phyloP scores from a whole-genome alignment of 2,797 vertebrate genomes.

The Microctenopoma stevenorrisi region DNA sequence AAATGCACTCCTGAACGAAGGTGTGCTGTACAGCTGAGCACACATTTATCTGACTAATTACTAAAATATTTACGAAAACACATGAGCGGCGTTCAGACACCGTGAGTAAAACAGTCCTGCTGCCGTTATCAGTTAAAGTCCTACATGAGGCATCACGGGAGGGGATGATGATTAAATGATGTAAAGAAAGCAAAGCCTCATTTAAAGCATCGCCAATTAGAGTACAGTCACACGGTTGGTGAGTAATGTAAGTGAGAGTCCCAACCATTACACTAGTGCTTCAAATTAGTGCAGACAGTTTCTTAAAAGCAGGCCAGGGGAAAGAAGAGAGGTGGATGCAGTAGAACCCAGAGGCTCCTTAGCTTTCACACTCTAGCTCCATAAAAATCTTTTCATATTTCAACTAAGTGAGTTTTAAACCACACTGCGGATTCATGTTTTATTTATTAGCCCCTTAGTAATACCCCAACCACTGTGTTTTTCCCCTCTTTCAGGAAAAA shows the following conservation, averaged over 20 bases:
- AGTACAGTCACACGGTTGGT: background rate
- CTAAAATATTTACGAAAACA: conserved; percentile 51
- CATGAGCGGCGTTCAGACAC: background rate
- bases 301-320: conserved; percentile 20
- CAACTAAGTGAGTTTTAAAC: conserved; percentile 38
- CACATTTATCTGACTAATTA: conserved; percentile 54
- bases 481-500: conserved; percentile 33
- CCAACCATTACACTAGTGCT: background rate
- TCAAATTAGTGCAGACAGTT: conserved; percentile 6
- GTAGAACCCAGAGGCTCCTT: conserved; percentile 42
- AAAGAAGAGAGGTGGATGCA: conserved; percentile 10
- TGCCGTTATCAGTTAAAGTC: conserved; percentile 13
- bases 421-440: conserved; percentile 63
- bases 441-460: conserved; percentile 62
- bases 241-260: background rate
- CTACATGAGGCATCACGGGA: background rate
- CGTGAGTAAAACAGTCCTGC: background rate
- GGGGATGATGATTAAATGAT: background rate
- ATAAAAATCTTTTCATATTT: conserved; percentile 57
- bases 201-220: background rate
- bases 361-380: conserved; percentile 11
- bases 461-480: conserved; percentile 53
- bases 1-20: background rate
- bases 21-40: background rate
- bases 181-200: background rate